Conservation (phyloP, 2,113 vertebrate species). For the Nycticorax nycticorax region DNA sequence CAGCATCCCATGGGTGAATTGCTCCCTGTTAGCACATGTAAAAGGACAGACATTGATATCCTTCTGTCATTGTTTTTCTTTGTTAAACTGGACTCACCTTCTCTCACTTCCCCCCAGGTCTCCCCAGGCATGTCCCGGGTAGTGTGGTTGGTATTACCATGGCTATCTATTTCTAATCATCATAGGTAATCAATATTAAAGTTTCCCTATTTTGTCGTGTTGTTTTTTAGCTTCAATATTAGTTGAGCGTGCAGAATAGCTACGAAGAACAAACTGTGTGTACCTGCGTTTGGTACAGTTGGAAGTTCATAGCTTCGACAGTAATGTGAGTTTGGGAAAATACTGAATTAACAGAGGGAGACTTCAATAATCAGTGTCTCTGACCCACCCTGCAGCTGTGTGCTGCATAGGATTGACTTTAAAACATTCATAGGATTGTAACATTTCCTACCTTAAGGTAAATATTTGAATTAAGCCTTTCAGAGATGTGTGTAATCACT, state of each 20-base stretch:
- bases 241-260: neutral
- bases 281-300: fast-evolving
- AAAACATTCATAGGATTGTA: neutral
- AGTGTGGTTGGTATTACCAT: neutral
- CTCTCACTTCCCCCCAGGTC: neutral
- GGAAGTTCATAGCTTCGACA: fast-evolving
- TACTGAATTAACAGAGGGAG: neutral
- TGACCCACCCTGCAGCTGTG: no score
- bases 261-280: fast-evolving
- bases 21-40: neutral
- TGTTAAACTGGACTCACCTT: neutral
- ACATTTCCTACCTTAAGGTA: neutral
- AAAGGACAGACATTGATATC: neutral
- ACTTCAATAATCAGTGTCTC: no score
- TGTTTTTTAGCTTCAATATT: fast-evolving
- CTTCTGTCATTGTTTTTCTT: neutral
- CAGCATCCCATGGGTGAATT: neutral
- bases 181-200: neutral
- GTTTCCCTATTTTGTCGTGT: neutral
- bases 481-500: neutral
- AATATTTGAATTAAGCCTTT: neutral
- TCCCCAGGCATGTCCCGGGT: neutral
- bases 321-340: neutral
- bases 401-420: neutral
- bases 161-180: neutral